phyloP scores from a whole-genome alignment of 2,888 invertebrate species.

The Amphimallon solstitiale region DNA sequence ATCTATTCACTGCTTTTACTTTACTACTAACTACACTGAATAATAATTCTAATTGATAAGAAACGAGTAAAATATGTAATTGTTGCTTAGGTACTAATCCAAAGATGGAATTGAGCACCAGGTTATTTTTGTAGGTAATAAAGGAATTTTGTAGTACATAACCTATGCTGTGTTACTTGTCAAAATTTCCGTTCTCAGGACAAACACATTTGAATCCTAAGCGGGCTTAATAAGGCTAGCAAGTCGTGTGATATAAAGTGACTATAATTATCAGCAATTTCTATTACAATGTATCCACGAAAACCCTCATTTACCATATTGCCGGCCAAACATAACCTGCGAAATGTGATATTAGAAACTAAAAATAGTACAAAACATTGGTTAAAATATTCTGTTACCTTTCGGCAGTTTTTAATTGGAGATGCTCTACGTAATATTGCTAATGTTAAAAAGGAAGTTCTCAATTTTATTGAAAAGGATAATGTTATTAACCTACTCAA shows the following conservation, averaged over 20 bases:
- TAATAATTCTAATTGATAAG: no score
- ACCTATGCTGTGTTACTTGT: slow-evolving; percentile 22
- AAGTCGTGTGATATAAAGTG: neutral
- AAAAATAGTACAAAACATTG: slow-evolving; percentile 39
- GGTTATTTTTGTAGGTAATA: slow-evolving; percentile 34
- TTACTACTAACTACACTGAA: no score
- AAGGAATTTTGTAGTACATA: slow-evolving; percentile 29
- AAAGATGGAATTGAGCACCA: neutral
- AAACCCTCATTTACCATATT: slow-evolving; percentile 44
- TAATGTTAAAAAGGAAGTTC: slow-evolving; percentile 46
- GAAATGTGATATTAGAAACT: slow-evolving; percentile 48
- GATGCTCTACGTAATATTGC: slow-evolving; percentile 45
- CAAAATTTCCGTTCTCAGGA: slow-evolving; percentile 36
- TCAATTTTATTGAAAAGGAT: slow-evolving; percentile 45
- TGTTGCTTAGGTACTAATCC: neutral
- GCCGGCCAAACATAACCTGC: slow-evolving; percentile 55
- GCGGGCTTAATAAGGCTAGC: neutral
- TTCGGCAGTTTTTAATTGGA: slow-evolving; percentile 49
- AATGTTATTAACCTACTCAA: slow-evolving; percentile 36
- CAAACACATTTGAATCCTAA: neutral
- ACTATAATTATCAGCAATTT: neutral
- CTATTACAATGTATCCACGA: slow-evolving; percentile 40
- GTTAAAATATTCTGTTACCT: slow-evolving; percentile 47
- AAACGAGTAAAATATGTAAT: neutral
- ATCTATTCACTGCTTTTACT: no score